Base-by-base conservation (phyloP, 2,888 invertebrate genomes). In the Melipona bicolor region DNA sequence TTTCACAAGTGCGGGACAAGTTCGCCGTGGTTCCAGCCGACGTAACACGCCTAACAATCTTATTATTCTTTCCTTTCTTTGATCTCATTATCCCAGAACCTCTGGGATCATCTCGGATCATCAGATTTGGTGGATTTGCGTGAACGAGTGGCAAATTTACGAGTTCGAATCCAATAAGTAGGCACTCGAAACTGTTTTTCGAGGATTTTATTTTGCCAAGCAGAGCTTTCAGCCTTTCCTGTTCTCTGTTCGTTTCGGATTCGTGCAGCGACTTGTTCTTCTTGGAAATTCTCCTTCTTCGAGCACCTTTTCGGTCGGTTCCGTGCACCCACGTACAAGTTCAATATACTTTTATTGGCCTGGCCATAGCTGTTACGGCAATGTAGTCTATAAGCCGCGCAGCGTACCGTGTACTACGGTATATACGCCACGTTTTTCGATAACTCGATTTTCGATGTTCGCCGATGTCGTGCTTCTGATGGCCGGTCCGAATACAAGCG, bases 281-380 rank as follows among this genome's bases (percentile, higher is more conserved):
- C 68, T 54, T 62, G 50, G 73, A 88, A 79, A 86, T 79, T 86
- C 79, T 72, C 76, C 76, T 52, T 54, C 77, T 43, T 56, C 65
- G 77, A 62, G 15, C 62, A 36, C 74, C 72, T 69, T 75, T 79
- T 62, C 61, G 68, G 27, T 24, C 61, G 64, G 71, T 64, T 65
- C 72, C 69, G 67, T 32, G 49, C 78, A 64, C 69, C 78, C 79
- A 77, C 78, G 79, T 84, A 86, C 75, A 85, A 81, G 77, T 90
- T 87, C 90, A 83, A 90, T 89, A 88, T 87, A 90, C 86, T 89
- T 90, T 91, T 88, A 91, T 90, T 90, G 88, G 78, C 68, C 82
- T 75, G 65, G 67, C 77, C 81, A 64, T 74, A 75, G 62, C 79
- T 77, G 84, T 81, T 86, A 69, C 68, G 68, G 61, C 86, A 61